phyloP scores from a whole-genome alignment of 1,140 invertebrate species.

The Halesus radiatus region DNA sequence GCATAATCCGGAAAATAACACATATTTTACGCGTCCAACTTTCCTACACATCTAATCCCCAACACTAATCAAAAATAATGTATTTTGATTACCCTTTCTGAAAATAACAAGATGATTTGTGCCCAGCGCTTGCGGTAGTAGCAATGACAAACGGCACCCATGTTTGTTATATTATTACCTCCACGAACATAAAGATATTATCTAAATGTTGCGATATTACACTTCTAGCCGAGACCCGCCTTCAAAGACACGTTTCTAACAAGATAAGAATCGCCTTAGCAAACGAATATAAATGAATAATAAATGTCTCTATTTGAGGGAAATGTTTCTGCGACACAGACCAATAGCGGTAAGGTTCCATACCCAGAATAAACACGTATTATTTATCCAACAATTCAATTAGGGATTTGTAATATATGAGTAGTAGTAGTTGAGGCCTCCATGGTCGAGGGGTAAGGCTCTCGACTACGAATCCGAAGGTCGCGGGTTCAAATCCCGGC shows the following conservation, averaged over 20 bases:
- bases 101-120: constrained; percentile 33
- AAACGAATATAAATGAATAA: constrained; percentile 22
- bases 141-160: constrained; percentile 6
- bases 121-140: constrained; percentile 18
- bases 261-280: constrained; percentile 13
- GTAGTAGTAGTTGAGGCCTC: too few species aligned
- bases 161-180: constrained; percentile 42
- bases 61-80: background rate
- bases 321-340: background rate
- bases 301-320: constrained; percentile 16
- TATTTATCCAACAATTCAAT: too few species aligned
- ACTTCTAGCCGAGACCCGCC: background rate
- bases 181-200: constrained; percentile 31
- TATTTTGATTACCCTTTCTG: background rate
- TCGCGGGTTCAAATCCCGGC: too few species aligned
- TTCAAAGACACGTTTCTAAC: background rate
- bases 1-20: too few species aligned
- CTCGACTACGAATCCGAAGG: too few species aligned
- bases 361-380: too few species aligned
- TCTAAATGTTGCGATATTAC: constrained; percentile 41
- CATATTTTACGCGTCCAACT: too few species aligned
- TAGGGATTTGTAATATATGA: too few species aligned
- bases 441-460: too few species aligned
- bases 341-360: too few species aligned
- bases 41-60: too few species aligned